Conservation (phyloP, 1,140 invertebrate genomes). For the Carposina sasakii region DNA sequence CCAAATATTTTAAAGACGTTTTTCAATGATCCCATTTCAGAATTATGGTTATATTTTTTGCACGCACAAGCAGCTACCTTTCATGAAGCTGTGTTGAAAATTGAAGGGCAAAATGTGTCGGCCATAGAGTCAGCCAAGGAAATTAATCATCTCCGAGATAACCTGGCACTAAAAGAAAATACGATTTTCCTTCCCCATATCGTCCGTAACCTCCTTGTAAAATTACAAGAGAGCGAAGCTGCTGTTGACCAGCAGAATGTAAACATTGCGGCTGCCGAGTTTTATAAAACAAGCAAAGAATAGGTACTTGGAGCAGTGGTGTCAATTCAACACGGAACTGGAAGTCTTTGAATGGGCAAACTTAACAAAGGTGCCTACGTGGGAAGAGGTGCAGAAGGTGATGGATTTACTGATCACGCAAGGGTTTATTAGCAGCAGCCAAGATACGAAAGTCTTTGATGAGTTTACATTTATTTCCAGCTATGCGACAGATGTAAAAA, state of each 20-base stretch:
- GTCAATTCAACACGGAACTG: slow-evolving; percentile 27
- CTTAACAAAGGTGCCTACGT: slow-evolving; percentile 22
- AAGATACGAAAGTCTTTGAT: slow-evolving; percentile 30
- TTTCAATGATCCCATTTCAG: slow-evolving; percentile 17
- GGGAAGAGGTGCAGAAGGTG: slow-evolving; percentile 33
- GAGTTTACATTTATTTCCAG: slow-evolving; percentile 29
- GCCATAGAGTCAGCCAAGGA: slow-evolving; percentile 30
- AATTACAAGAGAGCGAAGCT: slow-evolving; percentile 28
- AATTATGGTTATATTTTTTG: slow-evolving; percentile 29
- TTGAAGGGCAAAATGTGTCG: slow-evolving; percentile 33
- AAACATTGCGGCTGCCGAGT: slow-evolving; percentile 33
- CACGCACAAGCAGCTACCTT: slow-evolving; percentile 28
- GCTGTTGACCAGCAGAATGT: slow-evolving; percentile 30
- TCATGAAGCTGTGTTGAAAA: slow-evolving; percentile 28
- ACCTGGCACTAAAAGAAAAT: slow-evolving; percentile 20
- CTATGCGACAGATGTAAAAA: slow-evolving; percentile 28
- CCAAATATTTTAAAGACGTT: slow-evolving; percentile 13
- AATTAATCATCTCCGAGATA: slow-evolving; percentile 31
- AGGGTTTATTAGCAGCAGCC: slow-evolving; percentile 29
- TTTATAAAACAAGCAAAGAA: slow-evolving; percentile 40
- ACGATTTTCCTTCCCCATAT: slow-evolving; percentile 31
- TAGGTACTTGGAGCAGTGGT: slow-evolving; percentile 27
- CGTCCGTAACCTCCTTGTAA: slow-evolving; percentile 27
- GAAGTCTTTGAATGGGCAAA: slow-evolving; percentile 36
- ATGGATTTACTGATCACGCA: slow-evolving; percentile 38